A percentile compares a stretch with the other conserved stretches of the same genome.
phyloP scores from a whole-genome alignment of 37 sponge, comb jelly and placozoan species.

The Spongia lamella region DNA sequence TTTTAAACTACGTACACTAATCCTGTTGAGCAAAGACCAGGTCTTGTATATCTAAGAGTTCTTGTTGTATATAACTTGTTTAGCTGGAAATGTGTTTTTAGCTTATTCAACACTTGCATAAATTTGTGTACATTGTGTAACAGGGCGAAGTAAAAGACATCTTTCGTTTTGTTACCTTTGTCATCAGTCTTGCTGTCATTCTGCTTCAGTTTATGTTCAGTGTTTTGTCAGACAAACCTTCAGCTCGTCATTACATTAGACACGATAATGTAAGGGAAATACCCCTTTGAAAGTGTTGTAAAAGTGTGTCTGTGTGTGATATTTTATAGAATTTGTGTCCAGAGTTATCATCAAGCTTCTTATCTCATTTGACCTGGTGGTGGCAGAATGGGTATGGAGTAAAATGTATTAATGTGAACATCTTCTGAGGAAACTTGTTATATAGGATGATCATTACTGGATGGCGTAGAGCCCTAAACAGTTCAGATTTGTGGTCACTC shows the following conservation, averaged over 20 bases:
- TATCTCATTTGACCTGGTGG: slow-evolving; percentile 42
- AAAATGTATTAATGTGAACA: too few relatives aligned
- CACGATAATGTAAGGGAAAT: slow-evolving; percentile 8
- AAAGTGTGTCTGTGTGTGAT: too few relatives aligned
- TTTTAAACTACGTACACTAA: slow-evolving; percentile 53
- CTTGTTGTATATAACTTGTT: too few relatives aligned
- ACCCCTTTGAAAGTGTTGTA: neutral
- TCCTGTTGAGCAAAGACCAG: slow-evolving; percentile 47
- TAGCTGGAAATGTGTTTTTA: too few relatives aligned
- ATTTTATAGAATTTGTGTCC: slow-evolving; percentile 36
- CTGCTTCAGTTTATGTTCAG: slow-evolving; percentile 62
- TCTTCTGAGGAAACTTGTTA: neutral
- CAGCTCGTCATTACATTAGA: neutral
- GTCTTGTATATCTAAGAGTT: neutral
- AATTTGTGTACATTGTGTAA: too few relatives aligned
- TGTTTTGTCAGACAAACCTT: slow-evolving; percentile 53
- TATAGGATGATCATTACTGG: slow-evolving; percentile 70
- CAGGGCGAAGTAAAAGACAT: slow-evolving; percentile 36
- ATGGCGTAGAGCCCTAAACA: slow-evolving; percentile 55
- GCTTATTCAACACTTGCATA: too few relatives aligned
- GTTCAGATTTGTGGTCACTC: slow-evolving; percentile 68
- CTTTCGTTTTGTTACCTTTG: slow-evolving; percentile 52
- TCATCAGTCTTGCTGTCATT: slow-evolving; percentile 24
- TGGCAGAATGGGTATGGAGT: too few relatives aligned
- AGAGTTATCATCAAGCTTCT: slow-evolving; percentile 41